A percentile compares a stretch with the other conserved stretches of the same genome.
Evolutionary conservation across 2,797 vertebrate species (phyloP).

Genomic region (Acipenser ruthenus): DNA sequence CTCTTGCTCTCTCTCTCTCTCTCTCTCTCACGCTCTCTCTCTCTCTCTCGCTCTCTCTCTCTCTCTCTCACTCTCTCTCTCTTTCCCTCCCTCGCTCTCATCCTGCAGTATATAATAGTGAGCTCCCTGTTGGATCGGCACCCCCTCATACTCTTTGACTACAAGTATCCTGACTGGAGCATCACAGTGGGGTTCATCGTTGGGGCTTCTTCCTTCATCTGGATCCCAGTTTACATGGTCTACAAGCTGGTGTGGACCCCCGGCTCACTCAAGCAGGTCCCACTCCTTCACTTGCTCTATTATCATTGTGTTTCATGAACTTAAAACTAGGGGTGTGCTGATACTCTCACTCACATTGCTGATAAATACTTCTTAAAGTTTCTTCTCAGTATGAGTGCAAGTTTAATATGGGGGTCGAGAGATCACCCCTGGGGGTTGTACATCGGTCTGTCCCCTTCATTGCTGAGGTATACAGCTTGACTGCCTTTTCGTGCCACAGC

Average conservation of each 20-base stretch:
- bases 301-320: no score
- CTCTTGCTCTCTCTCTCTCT: no score
- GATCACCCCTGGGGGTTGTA: no score
- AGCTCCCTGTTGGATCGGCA: constrained; percentile 78
- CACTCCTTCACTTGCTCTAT: neutral
- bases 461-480: no score
- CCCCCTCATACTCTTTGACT: constrained; percentile 67
- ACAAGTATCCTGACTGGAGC: constrained; percentile 79
- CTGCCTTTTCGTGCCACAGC: no score
- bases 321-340: no score
- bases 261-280: constrained; percentile 82
- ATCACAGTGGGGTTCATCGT: constrained; percentile 71
- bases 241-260: constrained; percentile 88
- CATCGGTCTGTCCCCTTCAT: no score
- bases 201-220: constrained; percentile 76
- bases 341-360: no score
- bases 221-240: constrained; percentile 86
- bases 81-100: constrained; percentile 9
- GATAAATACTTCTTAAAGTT: no score
- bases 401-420: no score
- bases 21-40: no score
- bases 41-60: neutral
- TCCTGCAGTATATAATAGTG: constrained; percentile 74
- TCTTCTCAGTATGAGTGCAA: no score
- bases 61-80: neutral